phyloP scores from a whole-genome alignment of 2,113 vertebrate genomes.

The Tragelaphus strepsiceros region DNA sequence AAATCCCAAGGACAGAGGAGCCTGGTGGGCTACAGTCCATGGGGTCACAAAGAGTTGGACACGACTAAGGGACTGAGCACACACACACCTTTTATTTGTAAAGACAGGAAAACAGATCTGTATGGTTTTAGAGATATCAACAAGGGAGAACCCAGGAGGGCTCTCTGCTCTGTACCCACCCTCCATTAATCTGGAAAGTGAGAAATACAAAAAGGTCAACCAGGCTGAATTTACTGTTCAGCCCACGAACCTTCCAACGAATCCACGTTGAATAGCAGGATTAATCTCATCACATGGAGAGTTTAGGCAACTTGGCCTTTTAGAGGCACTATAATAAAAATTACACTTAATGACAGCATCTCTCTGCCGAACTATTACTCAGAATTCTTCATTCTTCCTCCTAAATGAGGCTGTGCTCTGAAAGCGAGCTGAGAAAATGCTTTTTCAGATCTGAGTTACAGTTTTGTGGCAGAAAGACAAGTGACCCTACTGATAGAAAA shows the following conservation, averaged over 20 bases:
- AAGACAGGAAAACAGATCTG: background rate
- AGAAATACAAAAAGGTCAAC: background rate
- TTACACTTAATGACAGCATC: background rate
- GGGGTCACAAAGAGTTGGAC: background rate
- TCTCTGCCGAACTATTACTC: background rate
- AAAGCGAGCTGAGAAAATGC: background rate
- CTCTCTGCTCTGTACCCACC: background rate
- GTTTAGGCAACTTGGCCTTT: background rate
- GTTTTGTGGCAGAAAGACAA: background rate
- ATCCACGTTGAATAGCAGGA: background rate
- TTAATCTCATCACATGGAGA: fast-evolving
- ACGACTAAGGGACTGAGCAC: background rate
- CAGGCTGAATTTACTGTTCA: background rate
- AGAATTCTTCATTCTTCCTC: background rate
- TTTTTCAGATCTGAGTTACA: background rate
- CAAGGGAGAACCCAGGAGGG: background rate
- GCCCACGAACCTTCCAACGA: background rate
- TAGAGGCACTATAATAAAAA: background rate
- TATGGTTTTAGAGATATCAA: background rate
- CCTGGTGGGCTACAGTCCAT: background rate
- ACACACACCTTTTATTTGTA: background rate
- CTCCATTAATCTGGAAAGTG: background rate
- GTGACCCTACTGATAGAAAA: background rate
- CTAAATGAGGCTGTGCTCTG: background rate
- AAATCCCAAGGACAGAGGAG: background rate